Percentiles rank a stretch among this genome's conserved stretches.
phyloP scores from a whole-genome alignment of 2,113 vertebrate species.

The Gopherus evgoodei region DNA sequence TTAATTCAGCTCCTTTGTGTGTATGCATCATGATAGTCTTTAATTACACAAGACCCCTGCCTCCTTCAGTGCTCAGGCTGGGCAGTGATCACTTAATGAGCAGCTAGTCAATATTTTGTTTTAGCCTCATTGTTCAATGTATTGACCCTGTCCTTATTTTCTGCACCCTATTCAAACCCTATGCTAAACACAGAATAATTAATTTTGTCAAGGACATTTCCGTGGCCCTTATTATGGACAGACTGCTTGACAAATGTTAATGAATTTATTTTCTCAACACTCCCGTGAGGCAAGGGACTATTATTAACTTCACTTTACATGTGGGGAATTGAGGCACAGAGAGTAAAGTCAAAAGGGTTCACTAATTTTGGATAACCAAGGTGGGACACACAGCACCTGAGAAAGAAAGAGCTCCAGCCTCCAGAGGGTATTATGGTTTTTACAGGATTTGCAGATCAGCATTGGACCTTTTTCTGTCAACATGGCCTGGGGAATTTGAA shows the following conservation, averaged over 20 bases:
- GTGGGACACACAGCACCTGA: too few species aligned
- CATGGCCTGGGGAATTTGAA: not conserved
- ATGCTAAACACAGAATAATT: not conserved
- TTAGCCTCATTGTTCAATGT: not conserved
- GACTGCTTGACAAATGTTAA: not conserved
- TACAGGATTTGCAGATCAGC: too few species aligned
- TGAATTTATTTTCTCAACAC: not conserved
- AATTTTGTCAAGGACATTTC: not conserved
- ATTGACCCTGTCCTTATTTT: not conserved
- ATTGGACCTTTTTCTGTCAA: not conserved
- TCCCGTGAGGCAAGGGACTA: too few species aligned
- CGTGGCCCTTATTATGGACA: not conserved
- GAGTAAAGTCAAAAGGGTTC: too few species aligned
- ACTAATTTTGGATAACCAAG: too few species aligned
- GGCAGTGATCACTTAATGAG: not conserved
- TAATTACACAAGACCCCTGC: not conserved
- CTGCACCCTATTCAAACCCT: not conserved
- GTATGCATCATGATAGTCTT: accelerated
- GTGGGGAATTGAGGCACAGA: too few species aligned
- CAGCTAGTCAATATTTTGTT: not conserved
- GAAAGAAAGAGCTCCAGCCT: too few species aligned
- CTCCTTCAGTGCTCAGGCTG: not conserved
- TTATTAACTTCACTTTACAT: too few species aligned
- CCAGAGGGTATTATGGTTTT: too few species aligned
- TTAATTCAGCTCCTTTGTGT: not conserved